Evolutionary conservation across 2,888 invertebrate species (phyloP), one percentile per base, ranked within the genome.

Genomic region (Dinocampus coccinellae): DNA sequence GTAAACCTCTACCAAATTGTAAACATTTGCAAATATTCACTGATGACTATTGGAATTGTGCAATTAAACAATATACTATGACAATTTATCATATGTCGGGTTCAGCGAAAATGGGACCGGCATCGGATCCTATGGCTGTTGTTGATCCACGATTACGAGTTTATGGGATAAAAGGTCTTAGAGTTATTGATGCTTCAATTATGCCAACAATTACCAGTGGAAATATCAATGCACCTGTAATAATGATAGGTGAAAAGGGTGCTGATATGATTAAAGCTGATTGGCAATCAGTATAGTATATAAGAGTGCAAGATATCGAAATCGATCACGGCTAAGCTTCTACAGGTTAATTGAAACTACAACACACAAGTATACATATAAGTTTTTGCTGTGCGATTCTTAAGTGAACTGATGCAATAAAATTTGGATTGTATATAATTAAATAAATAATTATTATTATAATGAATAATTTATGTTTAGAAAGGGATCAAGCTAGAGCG

Each of bases 181-280:
- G 97, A 64, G 95, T 96, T 0, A 93, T 96, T 72, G 96, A 96
- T 81, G 95, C 95, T 0, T 95, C 95, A 75, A 93, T 96, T 75
- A 96, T 96, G 95, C 96, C 96, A 0, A 90, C 92, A 1, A 93
- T 96, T 42, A 94, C 95, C 0, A 95, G 93, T 83, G 96, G 96
- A 0, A 96, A 96, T 81, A 95, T 94, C 22, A 95, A 96, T 81
- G 96, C 96, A 0, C 95, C 96, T 0, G 92, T 93, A 0, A 93
- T 95, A 34, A 96, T 96, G 96, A 94, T 96, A 24, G 96, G 90
- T 0, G 96, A 96, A 83, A 96, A 95, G 82, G 95, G 93, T 0
- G 92, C 96, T 1, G 95, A 96, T 86, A 85, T 96, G 88, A 92
- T 96, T 39, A 95, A 95, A 83, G 90, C 91, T 63, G 89, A 92